Evolutionary conservation across 37 sponge, comb jelly and placozoan species (phyloP).

Genomic region (Beroe ovata): DNA sequence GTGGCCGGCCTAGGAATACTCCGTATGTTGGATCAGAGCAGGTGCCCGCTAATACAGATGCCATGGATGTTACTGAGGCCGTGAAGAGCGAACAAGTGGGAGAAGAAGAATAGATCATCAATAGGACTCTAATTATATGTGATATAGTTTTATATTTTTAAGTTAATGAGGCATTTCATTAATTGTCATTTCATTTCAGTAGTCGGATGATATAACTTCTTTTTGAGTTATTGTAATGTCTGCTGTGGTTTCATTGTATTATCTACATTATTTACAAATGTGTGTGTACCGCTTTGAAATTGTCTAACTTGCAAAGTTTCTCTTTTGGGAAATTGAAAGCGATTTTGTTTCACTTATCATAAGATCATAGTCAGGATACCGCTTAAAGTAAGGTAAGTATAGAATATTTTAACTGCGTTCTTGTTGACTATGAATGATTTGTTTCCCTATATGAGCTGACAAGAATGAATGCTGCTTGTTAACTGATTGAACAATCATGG

Average conservation of each 20-base stretch:
- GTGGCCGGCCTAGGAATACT: background rate
- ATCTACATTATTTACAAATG: background rate
- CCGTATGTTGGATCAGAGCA: background rate
- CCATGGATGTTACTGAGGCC: background rate
- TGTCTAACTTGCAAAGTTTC: background rate
- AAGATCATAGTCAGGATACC: too few species aligned
- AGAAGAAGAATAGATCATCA: background rate
- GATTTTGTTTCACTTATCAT: background rate
- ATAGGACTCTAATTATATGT: too few species aligned
- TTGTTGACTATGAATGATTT: too few species aligned
- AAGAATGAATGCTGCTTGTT: too few species aligned
- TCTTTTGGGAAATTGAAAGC: background rate
- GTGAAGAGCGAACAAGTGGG: background rate
- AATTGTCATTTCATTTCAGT: background rate
- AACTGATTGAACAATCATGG: too few species aligned
- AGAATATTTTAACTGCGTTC: too few species aligned
- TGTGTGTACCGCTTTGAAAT: background rate
- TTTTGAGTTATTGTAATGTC: background rate
- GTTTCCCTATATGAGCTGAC: too few species aligned
- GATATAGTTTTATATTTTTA: background rate
- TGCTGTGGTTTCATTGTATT: background rate
- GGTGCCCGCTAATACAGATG: background rate
- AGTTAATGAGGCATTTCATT: background rate
- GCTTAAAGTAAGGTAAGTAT: too few species aligned
- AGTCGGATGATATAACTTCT: background rate